phyloP scores from a whole-genome alignment of 2,797 vertebrate species.

The Erithacus rubecula region DNA sequence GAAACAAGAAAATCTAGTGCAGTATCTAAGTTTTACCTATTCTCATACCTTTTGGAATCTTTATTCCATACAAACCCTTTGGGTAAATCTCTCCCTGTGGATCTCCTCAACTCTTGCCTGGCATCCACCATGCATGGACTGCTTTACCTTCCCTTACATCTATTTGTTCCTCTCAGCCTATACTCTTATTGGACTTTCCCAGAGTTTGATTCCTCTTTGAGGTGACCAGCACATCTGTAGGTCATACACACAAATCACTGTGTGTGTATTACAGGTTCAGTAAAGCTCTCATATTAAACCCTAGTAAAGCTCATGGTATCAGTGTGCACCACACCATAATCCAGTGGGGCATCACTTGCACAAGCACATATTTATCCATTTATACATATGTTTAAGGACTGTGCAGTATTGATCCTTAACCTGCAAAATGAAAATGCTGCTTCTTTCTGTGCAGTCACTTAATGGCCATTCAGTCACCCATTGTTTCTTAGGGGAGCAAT shows the following conservation, averaged over 20 bases:
- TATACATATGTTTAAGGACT: background rate
- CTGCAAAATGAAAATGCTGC: background rate
- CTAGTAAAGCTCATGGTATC: background rate
- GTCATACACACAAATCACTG: background rate
- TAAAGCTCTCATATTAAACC: background rate
- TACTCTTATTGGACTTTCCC: background rate
- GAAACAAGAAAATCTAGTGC: background rate
- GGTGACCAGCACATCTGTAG: background rate
- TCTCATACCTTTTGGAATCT: background rate
- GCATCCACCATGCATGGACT: background rate
- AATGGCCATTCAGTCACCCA: background rate
- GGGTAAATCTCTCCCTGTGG: background rate
- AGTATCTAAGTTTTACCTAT: background rate
- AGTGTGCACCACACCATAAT: background rate
- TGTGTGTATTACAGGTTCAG: background rate
- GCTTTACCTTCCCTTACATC: background rate
- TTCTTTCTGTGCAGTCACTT: background rate
- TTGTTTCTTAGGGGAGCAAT: background rate
- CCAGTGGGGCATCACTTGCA: background rate
- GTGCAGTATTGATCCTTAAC: background rate
- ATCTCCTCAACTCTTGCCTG: background rate
- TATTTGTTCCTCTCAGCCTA: background rate
- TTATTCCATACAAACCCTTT: background rate
- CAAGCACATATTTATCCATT: background rate
- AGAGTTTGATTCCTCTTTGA: background rate